Conservation (phyloP, 2,888 invertebrate species). For the Apantesis nais region DNA sequence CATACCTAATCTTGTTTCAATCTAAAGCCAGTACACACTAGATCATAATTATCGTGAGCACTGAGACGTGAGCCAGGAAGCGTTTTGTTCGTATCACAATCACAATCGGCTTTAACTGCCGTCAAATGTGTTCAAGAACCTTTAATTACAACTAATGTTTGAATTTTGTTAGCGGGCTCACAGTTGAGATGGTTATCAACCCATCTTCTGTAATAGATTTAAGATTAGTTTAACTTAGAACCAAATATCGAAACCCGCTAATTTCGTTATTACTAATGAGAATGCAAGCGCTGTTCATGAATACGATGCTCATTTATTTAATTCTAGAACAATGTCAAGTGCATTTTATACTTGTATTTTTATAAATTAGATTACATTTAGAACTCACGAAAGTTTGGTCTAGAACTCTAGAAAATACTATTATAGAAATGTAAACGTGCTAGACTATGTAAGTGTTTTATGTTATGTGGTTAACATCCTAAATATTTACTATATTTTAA, state of each 20-base stretch:
- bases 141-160: constrained; percentile 53
- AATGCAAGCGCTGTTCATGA: neutral
- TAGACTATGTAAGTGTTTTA: neutral
- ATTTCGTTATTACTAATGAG: neutral
- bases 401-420: neutral
- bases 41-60: constrained; percentile 79
- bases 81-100: constrained; percentile 75
- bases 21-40: constrained; percentile 69
- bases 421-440: neutral
- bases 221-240: neutral
- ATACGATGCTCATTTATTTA: neutral
- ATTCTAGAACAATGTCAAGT: neutral
- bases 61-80: constrained; percentile 72
- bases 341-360: too few species aligned
- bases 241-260: neutral
- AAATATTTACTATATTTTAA: neutral
- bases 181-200: constrained; percentile 44
- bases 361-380: neutral
- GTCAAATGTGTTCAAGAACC: constrained; percentile 59
- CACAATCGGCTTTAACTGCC: constrained; percentile 60
- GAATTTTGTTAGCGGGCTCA: constrained; percentile 30
- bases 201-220: constrained; percentile 25
- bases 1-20: constrained; percentile 73
- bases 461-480: neutral
- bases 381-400: neutral